phyloP scores from a whole-genome alignment of 2,797 vertebrate species.

The Graptemys geographica region DNA sequence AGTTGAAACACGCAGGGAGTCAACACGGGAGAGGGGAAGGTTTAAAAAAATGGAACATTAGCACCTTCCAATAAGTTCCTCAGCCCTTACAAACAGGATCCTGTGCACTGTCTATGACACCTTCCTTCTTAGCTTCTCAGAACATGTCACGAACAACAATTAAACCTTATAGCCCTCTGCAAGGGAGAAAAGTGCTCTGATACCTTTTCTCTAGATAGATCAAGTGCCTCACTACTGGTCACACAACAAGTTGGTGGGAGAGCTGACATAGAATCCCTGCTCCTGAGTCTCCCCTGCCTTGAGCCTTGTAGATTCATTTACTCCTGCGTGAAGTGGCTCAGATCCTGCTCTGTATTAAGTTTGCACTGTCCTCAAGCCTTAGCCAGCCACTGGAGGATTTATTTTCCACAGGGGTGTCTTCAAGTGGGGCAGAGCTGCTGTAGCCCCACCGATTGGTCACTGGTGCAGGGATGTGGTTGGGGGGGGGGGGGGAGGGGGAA shows the following conservation, averaged over 20 bases:
- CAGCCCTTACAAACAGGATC: not conserved
- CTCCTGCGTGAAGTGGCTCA: not conserved
- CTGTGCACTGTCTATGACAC: not conserved
- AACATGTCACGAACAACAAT: not conserved
- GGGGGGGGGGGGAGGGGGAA: no score
- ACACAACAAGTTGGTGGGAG: not conserved
- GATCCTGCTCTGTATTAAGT: not conserved
- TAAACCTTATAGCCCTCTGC: not conserved
- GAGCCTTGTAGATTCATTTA: rapidly evolving
- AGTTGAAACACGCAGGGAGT: not conserved
- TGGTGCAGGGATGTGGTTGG: not conserved
- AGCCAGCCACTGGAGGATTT: not conserved
- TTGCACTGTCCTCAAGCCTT: not conserved
- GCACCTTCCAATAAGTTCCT: not conserved
- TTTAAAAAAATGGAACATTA: not conserved
- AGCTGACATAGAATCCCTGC: not conserved
- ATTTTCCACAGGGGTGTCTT: not conserved
- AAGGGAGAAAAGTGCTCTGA: not conserved
- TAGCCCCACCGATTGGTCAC: not conserved
- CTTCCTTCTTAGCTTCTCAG: not conserved
- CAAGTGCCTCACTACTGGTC: not conserved
- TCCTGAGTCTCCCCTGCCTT: not conserved
- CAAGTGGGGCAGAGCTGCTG: not conserved
- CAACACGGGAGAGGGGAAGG: not conserved
- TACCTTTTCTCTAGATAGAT: not conserved